Evolutionary conservation across 2,888 invertebrate species (phyloP), one percentile per base, ranked within the genome.

Genomic region (Heteromyza rotundicornis): DNA sequence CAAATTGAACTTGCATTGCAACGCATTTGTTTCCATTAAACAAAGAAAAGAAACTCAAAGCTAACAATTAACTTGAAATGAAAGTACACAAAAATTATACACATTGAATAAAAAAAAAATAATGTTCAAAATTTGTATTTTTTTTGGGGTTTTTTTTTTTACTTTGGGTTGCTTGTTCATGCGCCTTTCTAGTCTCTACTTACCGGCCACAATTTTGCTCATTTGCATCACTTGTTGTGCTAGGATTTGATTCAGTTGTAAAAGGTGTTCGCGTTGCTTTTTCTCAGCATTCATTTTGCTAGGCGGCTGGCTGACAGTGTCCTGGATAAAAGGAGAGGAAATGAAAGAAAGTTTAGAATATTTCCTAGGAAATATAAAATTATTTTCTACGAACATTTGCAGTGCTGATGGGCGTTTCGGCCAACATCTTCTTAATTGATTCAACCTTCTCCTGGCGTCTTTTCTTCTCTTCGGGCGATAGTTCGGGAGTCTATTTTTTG

Each of bases 171-270:
- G 40, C 40, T 35, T 49, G 54, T 57, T 49, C 57, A 36, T 20
- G 32, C 44, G 20, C 14, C n/a, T n/a, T n/a, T n/a, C n/a, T n/a
- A n/a, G n/a, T n/a, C 17, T 64, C 44, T 49, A 85, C 88, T 86
- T 88, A 96, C 96, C 96, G 84, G 96, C 96, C 74, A 95, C 95
- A 81, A 94, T 92, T 87, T 95, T 94, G 86, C 95, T 95, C 88
- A 94, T 94, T 85, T 94, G 93, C 87, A 95, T 96, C 74, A 96
- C 96, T 86, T 94, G 93, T 82, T 93, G 92, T 64, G 96, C 96
- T 73, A 96, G 86, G 74, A 95, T 92, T 85, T 96, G 95, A 86
- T 94, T 94, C 75, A 96, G 86, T 80, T 94, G 94, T 65, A 96
- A 87, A 74, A 96, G 86, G 82, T 95, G 94, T 74, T 95, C 94